Base-by-base conservation (phyloP, 2,113 vertebrate species). In the Pseudolaguvia tuberculata region DNA sequence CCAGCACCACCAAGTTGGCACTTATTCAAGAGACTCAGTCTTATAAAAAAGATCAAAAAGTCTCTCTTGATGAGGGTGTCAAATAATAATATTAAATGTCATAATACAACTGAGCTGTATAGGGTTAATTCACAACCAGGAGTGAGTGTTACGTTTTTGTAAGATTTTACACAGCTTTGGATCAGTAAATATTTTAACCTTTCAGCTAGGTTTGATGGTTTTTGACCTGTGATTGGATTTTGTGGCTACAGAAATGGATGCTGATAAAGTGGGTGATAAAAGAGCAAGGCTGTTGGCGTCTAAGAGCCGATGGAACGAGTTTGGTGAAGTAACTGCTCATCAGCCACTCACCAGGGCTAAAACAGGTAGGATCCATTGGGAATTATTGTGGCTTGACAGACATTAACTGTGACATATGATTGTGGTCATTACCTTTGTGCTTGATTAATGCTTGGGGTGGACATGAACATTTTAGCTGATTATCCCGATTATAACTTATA, bases 241-340 rank as follows among this genome's bases (percentile, higher is more conserved):
- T 20, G 61, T 79, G 66, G 58, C 50, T 62, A 35, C 67, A 51
- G 52, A 23, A n/a, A 84, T 86, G 83, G 80, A 79, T 2, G 35
- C 56, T 55, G 70, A 77, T 59, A 55, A 59, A 47, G 74, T 75
- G 27, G 69, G n/a, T 5, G 59, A 70, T 5, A 85, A 76, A 62
- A 83, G 84, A 66, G 78, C 69, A 39, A 76, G 23, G 5, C 77
- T 87, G 2, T 23, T 71, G 23, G 45, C 76, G 0, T 83, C 82
- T 18, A 77, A 61, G 77, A 51, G 11, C 48, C 72, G 63, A n/a
- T 83, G 85, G 84, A 74, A 61, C 21, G 68, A 69, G 31, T 50
- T 29, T 12, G 73, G 71, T n/a, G n/a, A 61, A 17, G 10, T 17
- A 0, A 39, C 55, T 1, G 47, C 39, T 6, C 3, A 27, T 35